Evolutionary conservation across 2,888 invertebrate genomes (phyloP).

Genomic region (Drosophila nr. medialis): DNA sequence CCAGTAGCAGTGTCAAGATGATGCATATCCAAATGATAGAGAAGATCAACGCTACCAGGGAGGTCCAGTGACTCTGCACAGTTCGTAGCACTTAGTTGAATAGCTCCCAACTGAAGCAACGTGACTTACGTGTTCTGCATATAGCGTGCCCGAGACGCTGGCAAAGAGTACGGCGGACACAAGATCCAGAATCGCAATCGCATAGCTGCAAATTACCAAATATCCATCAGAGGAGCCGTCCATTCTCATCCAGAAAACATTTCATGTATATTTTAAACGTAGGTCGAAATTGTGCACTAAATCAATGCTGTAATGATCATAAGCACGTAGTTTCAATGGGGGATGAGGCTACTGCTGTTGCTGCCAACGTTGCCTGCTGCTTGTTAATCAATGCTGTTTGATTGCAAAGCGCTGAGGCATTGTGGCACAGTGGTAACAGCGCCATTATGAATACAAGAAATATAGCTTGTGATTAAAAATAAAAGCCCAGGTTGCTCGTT

Average conservation of each 20-base stretch:
- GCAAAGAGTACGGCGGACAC: conserved; percentile 67
- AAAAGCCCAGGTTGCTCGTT: background rate
- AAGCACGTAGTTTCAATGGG: conserved; percentile 68
- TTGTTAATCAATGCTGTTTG: conserved; percentile 75
- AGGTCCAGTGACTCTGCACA: conserved; percentile 50
- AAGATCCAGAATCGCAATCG: conserved; percentile 65
- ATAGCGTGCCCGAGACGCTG: conserved; percentile 57
- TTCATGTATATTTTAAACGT: conserved; percentile 27
- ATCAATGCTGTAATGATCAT: conserved; percentile 78
- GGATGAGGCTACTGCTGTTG: background rate
- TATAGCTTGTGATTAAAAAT: background rate
- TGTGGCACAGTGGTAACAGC: conserved; percentile 52
- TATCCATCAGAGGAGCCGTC: conserved; percentile 45
- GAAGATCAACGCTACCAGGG: conserved; percentile 56
- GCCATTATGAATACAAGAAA: background rate
- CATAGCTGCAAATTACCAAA: conserved; percentile 71
- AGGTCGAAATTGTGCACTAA: conserved; percentile 59
- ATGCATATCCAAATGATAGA: conserved; percentile 60
- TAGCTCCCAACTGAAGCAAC: background rate
- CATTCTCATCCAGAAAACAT: conserved; percentile 33
- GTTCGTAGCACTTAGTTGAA: background rate
- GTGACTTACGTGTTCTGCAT: conserved; percentile 56
- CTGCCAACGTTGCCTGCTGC: conserved; percentile 26
- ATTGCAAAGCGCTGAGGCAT: conserved; percentile 48
- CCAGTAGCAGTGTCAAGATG: conserved; percentile 43